These are phyloP conservation scores for Fregata magnificens DNA, from an alignment of 2,113 vertebrate species.

Conservation along the genomic window DNA sequence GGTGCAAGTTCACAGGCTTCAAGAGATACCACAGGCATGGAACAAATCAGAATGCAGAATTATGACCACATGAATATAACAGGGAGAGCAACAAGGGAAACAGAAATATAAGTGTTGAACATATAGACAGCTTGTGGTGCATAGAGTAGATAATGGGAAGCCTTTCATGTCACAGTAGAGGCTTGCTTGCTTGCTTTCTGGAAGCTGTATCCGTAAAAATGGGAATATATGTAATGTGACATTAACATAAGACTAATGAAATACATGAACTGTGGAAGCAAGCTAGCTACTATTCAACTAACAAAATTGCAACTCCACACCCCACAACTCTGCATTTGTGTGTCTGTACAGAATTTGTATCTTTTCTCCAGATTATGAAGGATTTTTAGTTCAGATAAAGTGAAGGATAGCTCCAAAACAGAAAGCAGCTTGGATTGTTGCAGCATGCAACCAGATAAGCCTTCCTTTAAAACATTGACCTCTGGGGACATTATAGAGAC, in stretches of 20 bases:
- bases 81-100: not conserved
- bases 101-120: not conserved
- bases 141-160: not conserved
- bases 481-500: not conserved
- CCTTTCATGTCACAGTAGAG: not conserved
- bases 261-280: not conserved
- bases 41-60: not conserved
- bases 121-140: not conserved
- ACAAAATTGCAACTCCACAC: rapidly evolving
- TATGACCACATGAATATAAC: not conserved
- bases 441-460: not conserved
- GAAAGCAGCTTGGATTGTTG: not conserved
- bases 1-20: not conserved
- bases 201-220: not conserved
- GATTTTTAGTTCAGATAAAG: not conserved
- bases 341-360: not conserved
- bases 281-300: not conserved
- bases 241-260: not conserved
- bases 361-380: not conserved
- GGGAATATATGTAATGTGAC: not conserved
- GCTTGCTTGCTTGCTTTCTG: not conserved
- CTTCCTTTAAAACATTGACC: not conserved
- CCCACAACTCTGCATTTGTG: not conserved
- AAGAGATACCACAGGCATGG: not conserved
- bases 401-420: not conserved